Conservation (phyloP, 2,888 invertebrate species). For the Chrysotoxum bicinctum region DNA sequence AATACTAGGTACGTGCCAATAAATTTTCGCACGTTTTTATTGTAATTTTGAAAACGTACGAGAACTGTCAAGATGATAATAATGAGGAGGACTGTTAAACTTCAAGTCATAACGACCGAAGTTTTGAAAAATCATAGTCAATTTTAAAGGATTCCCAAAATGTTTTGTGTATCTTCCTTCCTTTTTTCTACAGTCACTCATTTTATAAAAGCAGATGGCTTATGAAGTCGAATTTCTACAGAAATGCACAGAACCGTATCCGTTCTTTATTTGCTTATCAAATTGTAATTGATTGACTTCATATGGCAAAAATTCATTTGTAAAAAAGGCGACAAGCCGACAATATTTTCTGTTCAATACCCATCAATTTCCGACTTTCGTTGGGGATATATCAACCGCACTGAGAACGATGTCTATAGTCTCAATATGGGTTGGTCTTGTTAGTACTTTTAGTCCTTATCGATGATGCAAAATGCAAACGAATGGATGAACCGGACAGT, state of each 20-base stretch:
- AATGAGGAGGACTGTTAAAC: conserved; percentile 51
- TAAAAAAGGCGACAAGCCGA: conserved; percentile 57
- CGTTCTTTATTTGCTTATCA: conserved; percentile 69
- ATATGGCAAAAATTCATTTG: conserved; percentile 57
- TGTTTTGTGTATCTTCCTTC: neutral
- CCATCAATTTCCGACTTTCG: conserved; percentile 71
- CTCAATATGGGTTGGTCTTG: conserved; percentile 11
- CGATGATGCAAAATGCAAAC: conserved; percentile 70
- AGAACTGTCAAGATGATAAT: conserved; percentile 76
- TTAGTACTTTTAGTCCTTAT: conserved; percentile 25
- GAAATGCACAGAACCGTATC: conserved; percentile 24
- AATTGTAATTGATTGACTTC: conserved; percentile 72
- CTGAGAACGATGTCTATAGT: neutral
- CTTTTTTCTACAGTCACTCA: neutral
- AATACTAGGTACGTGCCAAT: conserved; percentile 75
- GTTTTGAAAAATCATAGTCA: conserved; percentile 53
- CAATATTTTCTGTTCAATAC: conserved; percentile 60
- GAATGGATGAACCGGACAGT: conserved; percentile 29
- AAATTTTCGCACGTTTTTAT: conserved; percentile 81
- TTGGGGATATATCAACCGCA: conserved; percentile 40
- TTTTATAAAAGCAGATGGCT: neutral
- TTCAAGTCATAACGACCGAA: conserved; percentile 48
- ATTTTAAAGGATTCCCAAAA: conserved; percentile 30
- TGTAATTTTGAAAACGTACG: conserved; percentile 76
- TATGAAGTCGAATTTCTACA: conserved; percentile 15